Base-by-base conservation (phyloP, 2,797 vertebrate species). In the Sebastes baramenuke region DNA sequence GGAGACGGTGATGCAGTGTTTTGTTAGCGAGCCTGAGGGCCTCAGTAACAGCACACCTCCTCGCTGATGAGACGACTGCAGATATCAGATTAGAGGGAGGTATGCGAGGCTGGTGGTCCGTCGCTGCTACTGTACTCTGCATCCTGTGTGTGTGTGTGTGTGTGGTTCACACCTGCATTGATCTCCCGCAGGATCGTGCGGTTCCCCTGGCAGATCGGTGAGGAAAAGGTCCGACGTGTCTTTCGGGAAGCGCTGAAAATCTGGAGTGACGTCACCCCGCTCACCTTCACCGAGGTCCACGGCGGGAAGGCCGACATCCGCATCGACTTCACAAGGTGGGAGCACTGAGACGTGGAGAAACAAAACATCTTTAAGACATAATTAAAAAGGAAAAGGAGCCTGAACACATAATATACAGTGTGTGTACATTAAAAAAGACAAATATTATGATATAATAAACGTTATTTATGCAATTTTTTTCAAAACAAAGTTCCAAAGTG, bases 251-350 rank as follows among this genome's bases (percentile, higher is more conserved):
- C 98, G 3, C 85, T 98, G 60, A 94, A 91, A 69, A 97, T 98
- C 54, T 99, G 98, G 98, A 99, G 97, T 0, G 95, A 98, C 0
- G 96, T 99, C 86, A 98, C 97, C 0, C 97, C 97, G 0, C 95
- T 99, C 80, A 99, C 96, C 74, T 99, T 99, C 89, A 97, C 96
- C 0, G 98, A 99, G 93, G 91, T 98, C 81, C 93, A 84, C 25
- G 92, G 94, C 14, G 96, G 97, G 61, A 95, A 87, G 2, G 96
- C 97, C 0, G 98, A 99, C 94, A 99, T 99, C 12, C 94, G 94
- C 89, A 98, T 99, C 0, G 97, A 99, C 86, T 99, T 99, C 87
- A 95, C 95, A 3, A 96, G 98, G 98, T 99, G 67, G 24, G 84
- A 60, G 59, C 22, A 18, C 27, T 13, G 29, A 13, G 1, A 56